These are phyloP conservation scores for Melanogrammus aeglefinus DNA, from an alignment of 2,797 vertebrate species.

Conservation along the genomic window DNA sequence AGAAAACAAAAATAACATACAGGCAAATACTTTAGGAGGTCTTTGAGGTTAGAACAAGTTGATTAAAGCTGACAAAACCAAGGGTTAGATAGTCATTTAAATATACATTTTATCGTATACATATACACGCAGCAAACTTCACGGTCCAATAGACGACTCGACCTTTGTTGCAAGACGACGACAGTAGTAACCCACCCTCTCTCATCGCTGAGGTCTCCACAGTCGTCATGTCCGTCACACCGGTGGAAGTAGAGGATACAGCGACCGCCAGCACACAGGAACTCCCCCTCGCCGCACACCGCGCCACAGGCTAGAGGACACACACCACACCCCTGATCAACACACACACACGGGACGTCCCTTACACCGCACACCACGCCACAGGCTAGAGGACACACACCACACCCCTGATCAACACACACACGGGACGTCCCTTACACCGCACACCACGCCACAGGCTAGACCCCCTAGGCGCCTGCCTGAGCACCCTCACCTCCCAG, in stretches of 20 bases:
- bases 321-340: constrained; percentile 1
- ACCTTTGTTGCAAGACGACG: neutral
- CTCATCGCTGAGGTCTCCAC: constrained; percentile 88
- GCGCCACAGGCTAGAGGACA: constrained; percentile 76
- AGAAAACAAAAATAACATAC: neutral
- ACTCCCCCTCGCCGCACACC: constrained; percentile 74
- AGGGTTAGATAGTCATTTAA: neutral
- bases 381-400: neutral
- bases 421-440: constrained; percentile 77
- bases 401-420: constrained; percentile 7
- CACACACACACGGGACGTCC: constrained; percentile 74
- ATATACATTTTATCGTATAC: no score
- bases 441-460: constrained; percentile 76
- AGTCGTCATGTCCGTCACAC: constrained; percentile 86
- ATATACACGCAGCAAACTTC: neutral
- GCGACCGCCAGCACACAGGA: constrained; percentile 74
- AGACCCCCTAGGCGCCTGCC: no score
- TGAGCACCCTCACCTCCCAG: no score
- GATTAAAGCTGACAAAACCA: no score
- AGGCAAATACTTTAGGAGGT: neutral
- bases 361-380: constrained; percentile 17
- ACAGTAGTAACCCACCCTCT: constrained; percentile 57
- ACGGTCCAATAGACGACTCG: neutral
- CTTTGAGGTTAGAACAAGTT: no score
- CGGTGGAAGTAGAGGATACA: constrained; percentile 79